Evolutionary conservation across 2,113 vertebrate species (phyloP), one percentile per base, ranked within the genome.

Genomic region (Spea bombifrons): DNA sequence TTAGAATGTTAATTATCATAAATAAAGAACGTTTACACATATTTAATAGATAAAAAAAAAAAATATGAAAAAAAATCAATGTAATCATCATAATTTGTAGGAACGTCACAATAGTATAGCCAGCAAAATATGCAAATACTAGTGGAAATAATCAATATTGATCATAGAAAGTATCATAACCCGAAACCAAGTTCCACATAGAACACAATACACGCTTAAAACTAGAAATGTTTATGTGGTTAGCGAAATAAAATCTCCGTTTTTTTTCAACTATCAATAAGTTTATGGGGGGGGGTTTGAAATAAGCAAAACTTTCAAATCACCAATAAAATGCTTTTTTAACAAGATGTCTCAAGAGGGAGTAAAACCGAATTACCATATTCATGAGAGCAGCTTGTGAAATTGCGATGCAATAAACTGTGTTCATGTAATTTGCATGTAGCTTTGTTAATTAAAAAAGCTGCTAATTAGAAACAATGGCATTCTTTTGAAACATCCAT

Each of bases 1-100:
- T 91, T 90, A 90, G 93, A 93, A 94, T 95, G 94, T 94, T 97
- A 98, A 97, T 98, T 95, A 93, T 92, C 87, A 88, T 86, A 93
- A 94, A 94, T 90, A 93, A 93, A 94, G 92, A 94, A 92, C 89
- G 88, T 93, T 95, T 91, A 89, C 90, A 92, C 89, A 87, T 87
- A 8, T 90, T 87, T 83, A 84, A 83, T 84, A 50, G 30, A 85
- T 79, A 92, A 94, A 96, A 95, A 94, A 96, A 95, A 88, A 89
- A 92, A 90, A 89, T 30, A 30, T 30, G 30, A 45, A 45, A 72
- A 90, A 89, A 89, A 82, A 79, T 83, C 91, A 88, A 82, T 85
- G 91, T 90, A 88, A 91, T 92, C 87, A 30, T 30, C 30, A 30
- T 30, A 30, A 30, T 30, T 30, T 30, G 30, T 30, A 30, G 30